Conservation (phyloP, 2,888 invertebrate species). For the Keiferia lycopersicella region DNA sequence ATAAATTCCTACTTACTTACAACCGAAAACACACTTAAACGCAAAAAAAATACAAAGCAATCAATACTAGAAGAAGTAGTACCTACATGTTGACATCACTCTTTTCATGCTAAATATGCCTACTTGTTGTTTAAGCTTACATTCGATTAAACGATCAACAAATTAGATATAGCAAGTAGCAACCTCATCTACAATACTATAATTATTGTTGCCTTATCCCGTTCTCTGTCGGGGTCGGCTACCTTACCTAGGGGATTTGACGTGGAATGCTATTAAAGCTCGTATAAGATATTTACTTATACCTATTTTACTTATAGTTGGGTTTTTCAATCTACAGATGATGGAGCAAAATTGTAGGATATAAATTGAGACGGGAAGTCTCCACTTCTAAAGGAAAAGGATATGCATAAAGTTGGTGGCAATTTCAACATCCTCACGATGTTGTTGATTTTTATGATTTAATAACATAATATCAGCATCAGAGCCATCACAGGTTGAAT, state of each 20-base stretch:
- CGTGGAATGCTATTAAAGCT: too few relatives aligned
- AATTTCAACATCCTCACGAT: not conserved
- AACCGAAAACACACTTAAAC: not conserved
- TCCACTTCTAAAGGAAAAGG: slow-evolving; percentile 12
- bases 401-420: slow-evolving; percentile 2
- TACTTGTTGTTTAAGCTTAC: not conserved
- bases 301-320: too few relatives aligned
- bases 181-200: too few relatives aligned
- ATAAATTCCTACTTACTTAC: too few relatives aligned
- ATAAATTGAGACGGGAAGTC: slow-evolving; percentile 8
- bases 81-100: not conserved
- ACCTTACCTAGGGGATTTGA: too few relatives aligned
- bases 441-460: too few relatives aligned
- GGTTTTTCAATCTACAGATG: not conserved
- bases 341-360: slow-evolving; percentile 19
- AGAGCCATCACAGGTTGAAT: too few relatives aligned
- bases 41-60: too few relatives aligned
- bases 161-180: not conserved
- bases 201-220: too few relatives aligned
- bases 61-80: not conserved
- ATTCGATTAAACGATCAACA: not conserved
- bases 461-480: too few relatives aligned
- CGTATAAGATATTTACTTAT: too few relatives aligned
- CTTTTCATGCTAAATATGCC: not conserved
- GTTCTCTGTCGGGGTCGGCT: too few relatives aligned